These are phyloP conservation scores for Brachyhypopomus occidentalis DNA, from an alignment of 2,113 vertebrate genomes.

Conservation along the genomic window DNA sequence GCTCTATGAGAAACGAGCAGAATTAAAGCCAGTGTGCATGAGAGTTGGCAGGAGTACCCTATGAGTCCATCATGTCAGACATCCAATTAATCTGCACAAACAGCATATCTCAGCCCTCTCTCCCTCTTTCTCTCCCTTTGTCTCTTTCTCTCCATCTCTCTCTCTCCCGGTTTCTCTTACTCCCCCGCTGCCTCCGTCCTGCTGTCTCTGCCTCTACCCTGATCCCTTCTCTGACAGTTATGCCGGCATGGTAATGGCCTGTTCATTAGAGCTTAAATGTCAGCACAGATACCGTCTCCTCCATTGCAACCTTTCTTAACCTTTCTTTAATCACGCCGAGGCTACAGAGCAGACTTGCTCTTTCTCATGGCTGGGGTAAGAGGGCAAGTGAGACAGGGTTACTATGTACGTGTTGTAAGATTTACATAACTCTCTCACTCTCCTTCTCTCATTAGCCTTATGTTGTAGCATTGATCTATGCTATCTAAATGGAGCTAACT, in stretches of 20 bases:
- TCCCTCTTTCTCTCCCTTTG: background rate
- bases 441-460: conserved; percentile 3
- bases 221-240: conserved; percentile 30
- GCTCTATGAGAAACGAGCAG: conserved; percentile 22
- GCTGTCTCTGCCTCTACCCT: conserved; percentile 14
- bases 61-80: conserved; percentile 38
- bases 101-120: conserved; percentile 11
- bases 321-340: conserved; percentile 32
- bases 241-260: conserved; percentile 29
- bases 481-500: background rate
- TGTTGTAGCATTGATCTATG: conserved; percentile 11
- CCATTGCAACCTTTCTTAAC: conserved; percentile 35
- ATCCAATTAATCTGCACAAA: conserved; percentile 38
- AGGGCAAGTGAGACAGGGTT: conserved; percentile 4
- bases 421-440: conserved; percentile 9
- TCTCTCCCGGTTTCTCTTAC: conserved; percentile 9
- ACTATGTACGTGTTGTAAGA: conserved; percentile 12
- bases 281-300: conserved; percentile 35
- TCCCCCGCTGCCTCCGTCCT: background rate
- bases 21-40: conserved; percentile 25
- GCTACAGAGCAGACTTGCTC: conserved; percentile 14
- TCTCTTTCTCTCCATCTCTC: background rate
- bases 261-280: conserved; percentile 46
- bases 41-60: conserved; percentile 23
- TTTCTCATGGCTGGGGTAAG: conserved; percentile 11